Base-by-base conservation (phyloP, 2,888 invertebrate genomes). In the Dendrolimus houi region DNA sequence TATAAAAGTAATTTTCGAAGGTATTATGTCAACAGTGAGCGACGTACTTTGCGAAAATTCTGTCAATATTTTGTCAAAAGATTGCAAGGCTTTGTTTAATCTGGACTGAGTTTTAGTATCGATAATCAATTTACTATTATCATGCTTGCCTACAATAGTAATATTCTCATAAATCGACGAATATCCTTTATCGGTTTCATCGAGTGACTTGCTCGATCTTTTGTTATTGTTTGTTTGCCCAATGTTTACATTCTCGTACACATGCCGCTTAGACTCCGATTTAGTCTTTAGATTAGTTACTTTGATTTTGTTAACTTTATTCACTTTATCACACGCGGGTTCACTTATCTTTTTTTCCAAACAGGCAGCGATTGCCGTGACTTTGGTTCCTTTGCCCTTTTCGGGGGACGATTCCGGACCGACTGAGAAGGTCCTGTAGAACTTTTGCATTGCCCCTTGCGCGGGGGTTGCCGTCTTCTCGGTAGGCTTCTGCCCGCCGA, bases 381-480 rank as follows among this genome's bases (percentile, higher is more conserved):
- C 89, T 81, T 90, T 90, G 58, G 77, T 81, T 63, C 83, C 83
- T 75, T 89, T 89, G 62, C 47, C 47, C 47, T 77, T 75, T 66
- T 89, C 88, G 67, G 78, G 62, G 60, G 81, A 72, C 64, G 73
- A 71, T 76, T 86, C 87, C 65, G 83, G 72, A 62, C 78, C 82
- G 68, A 88, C 84, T 80, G 89, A 88, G 76, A 90, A 90, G 58
- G 90, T 89, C 83, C 89, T 87, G 84, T 91, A 91, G 77, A 91
- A 88, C 70, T 87, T 89, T 79, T 91, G 91, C 71, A 87, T 78
- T 52, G 89, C 83, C 73, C 80, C 79, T 60, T 74, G 76, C 61
- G 83, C 68, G 77, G 83, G 77, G 75, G 83, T 68, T 68, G 81
- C 61, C 62, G 77, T 85, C 69, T 87, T 88, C 77, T 88, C 88